Percentiles rank a stretch among this genome's conserved stretches.
Evolutionary conservation across 2,797 vertebrate species (phyloP).

Genomic region (Ctenochaetus hawaiiensis): DNA sequence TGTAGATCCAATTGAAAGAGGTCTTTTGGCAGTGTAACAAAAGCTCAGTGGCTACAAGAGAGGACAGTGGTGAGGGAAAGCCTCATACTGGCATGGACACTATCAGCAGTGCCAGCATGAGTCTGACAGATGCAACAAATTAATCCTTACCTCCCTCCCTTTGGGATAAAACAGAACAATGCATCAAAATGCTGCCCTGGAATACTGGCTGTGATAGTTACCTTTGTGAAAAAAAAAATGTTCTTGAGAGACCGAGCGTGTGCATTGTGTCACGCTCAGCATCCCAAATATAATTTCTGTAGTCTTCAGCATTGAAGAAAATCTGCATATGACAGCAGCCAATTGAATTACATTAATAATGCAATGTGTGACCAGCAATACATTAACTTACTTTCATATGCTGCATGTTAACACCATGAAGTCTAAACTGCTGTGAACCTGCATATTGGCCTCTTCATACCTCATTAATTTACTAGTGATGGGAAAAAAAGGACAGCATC

Average conservation of each 20-base stretch:
- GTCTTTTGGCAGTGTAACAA: conserved; percentile 72
- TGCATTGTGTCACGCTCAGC: conserved; percentile 46
- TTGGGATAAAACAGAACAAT: conserved; percentile 77
- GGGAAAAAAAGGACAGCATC: conserved; percentile 22
- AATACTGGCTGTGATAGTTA: conserved; percentile 68
- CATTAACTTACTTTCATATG: conserved; percentile 34
- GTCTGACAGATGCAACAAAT: conserved; percentile 80
- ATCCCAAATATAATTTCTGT: conserved; percentile 45
- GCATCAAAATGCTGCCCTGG: conserved; percentile 65
- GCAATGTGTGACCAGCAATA: conserved; percentile 48
- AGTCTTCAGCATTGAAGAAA: conserved; percentile 52
- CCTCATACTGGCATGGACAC: conserved; percentile 69
- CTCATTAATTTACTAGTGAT: conserved; percentile 11
- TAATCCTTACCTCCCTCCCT: conserved; percentile 74
- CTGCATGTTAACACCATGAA: conserved; percentile 21
- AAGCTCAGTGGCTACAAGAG: conserved; percentile 69
- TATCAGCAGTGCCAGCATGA: conserved; percentile 73
- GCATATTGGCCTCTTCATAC: conserved; percentile 13
- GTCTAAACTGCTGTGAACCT: conserved; percentile 31
- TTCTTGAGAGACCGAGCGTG: conserved; percentile 43
- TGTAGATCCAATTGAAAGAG: conserved; percentile 72
- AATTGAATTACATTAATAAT: conserved; percentile 59
- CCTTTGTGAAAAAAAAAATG: conserved; percentile 46
- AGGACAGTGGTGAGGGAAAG: conserved; percentile 63
- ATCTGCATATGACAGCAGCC: conserved; percentile 57